Percentiles rank a stretch among this genome's conserved stretches.
These are phyloP conservation scores for Vespertilio murinus DNA, from an alignment of 2,797 vertebrate species.

Conservation along the genomic window DNA sequence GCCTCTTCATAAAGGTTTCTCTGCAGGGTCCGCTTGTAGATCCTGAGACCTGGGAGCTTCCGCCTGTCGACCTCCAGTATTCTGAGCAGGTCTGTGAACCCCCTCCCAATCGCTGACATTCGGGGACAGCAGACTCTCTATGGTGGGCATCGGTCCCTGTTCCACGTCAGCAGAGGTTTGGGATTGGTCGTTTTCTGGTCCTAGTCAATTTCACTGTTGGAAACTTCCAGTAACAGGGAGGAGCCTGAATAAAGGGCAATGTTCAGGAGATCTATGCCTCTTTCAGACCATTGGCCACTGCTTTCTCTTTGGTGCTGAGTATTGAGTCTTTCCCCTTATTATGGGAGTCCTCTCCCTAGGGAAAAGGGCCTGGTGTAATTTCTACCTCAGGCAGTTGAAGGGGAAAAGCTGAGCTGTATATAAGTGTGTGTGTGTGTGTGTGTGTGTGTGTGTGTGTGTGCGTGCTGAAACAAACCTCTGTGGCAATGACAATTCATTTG, in stretches of 20 bases:
- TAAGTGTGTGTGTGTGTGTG: no score
- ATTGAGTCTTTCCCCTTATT: not conserved
- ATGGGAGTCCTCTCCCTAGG: not conserved
- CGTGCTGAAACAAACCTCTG: not conserved
- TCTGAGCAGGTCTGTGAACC: not conserved
- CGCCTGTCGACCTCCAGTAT: not conserved
- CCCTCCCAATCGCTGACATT: not conserved
- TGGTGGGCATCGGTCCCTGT: not conserved
- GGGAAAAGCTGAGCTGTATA: not conserved
- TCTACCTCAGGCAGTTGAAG: not conserved
- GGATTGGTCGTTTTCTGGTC: not conserved
- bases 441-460: no score
- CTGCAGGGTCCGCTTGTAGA: not conserved
- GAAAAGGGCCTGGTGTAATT: not conserved
- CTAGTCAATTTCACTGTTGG: not conserved
- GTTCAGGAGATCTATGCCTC: not conserved
- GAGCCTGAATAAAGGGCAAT: not conserved
- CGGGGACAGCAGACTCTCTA: not conserved
- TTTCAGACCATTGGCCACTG: not conserved
- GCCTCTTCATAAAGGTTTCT: not conserved
- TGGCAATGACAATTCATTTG: not conserved
- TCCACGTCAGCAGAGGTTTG: not conserved
- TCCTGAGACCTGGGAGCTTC: not conserved
- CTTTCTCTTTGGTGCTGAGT: not conserved
- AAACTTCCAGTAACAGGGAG: not conserved